Conservation (phyloP, 2,888 invertebrate species). For the Hylaea fasciaria region DNA sequence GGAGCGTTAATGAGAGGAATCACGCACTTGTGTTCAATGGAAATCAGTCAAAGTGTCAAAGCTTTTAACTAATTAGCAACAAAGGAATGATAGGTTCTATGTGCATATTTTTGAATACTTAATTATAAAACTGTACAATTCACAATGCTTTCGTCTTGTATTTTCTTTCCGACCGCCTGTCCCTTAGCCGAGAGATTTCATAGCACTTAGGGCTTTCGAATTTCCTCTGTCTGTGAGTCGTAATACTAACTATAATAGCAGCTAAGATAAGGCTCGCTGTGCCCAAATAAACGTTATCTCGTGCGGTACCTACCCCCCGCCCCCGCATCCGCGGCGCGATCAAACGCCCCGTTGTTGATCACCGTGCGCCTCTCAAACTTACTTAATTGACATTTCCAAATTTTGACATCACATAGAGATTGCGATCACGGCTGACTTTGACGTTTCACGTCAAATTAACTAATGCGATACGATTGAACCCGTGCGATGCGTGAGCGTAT, state of each 20-base stretch:
- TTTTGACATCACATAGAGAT: constrained; percentile 33
- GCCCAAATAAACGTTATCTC: constrained; percentile 18
- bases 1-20: constrained; percentile 14
- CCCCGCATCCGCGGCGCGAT: constrained; percentile 10
- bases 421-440: constrained; percentile 30
- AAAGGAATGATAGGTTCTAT: too few relatives aligned
- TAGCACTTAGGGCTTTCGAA: too few relatives aligned
- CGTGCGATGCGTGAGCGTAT: background rate
- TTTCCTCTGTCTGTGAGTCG: too few relatives aligned
- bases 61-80: too few relatives aligned
- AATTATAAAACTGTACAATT: too few relatives aligned
- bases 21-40: background rate
- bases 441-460: constrained; percentile 32
- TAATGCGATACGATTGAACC: constrained; percentile 8
- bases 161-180: too few relatives aligned
- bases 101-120: too few relatives aligned
- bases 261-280: constrained; percentile 11
- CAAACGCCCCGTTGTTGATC: constrained; percentile 27
- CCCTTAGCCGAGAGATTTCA: too few relatives aligned
- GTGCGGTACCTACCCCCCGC: too few relatives aligned
- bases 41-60: background rate
- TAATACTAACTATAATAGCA: background rate
- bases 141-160: too few relatives aligned
- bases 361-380: constrained; percentile 24
- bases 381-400: constrained; percentile 35